phyloP scores from a whole-genome alignment of 2,888 invertebrate genomes.

The Strigamia transsilvanica region DNA sequence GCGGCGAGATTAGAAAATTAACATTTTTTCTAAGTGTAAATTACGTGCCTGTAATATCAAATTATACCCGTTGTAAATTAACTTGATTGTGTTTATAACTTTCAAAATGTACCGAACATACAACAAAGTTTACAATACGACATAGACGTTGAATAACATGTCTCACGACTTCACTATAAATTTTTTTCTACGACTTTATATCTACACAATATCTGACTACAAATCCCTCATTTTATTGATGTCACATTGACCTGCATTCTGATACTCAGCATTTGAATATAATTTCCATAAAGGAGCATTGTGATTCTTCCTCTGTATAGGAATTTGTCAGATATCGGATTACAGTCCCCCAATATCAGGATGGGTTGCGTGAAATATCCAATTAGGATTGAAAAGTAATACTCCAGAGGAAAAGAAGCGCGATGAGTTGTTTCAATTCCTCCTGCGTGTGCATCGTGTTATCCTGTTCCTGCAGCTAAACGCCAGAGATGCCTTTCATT shows the following conservation, averaged over 20 bases:
- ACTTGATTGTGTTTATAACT: neutral
- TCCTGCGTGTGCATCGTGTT: neutral
- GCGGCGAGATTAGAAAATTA: constrained; percentile 35
- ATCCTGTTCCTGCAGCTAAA: neutral
- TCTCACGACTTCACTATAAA: constrained; percentile 21
- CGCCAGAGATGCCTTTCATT: constrained; percentile 31
- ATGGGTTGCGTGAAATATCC: constrained; percentile 14
- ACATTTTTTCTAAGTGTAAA: constrained; percentile 16
- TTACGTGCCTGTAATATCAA: constrained; percentile 17
- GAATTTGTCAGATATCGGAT: constrained; percentile 37
- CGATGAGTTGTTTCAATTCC: neutral
- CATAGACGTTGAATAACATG: neutral
- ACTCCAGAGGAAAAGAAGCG: neutral
- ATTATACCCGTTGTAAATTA: neutral
- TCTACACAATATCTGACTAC: constrained; percentile 32
- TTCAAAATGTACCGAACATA: neutral
- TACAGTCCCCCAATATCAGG: neutral
- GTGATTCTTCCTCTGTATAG: constrained; percentile 3
- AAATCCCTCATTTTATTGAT: constrained; percentile 37
- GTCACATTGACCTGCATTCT: constrained; percentile 46
- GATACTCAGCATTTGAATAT: constrained; percentile 35
- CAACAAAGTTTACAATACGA: neutral
- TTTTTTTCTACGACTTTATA: neutral
- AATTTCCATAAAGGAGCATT: constrained; percentile 28
- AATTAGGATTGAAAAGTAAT: constrained; percentile 25